These are phyloP conservation scores for Microctonus aethiopoides DNA, from an alignment of 2,888 invertebrate genomes.

Conservation along the genomic window DNA sequence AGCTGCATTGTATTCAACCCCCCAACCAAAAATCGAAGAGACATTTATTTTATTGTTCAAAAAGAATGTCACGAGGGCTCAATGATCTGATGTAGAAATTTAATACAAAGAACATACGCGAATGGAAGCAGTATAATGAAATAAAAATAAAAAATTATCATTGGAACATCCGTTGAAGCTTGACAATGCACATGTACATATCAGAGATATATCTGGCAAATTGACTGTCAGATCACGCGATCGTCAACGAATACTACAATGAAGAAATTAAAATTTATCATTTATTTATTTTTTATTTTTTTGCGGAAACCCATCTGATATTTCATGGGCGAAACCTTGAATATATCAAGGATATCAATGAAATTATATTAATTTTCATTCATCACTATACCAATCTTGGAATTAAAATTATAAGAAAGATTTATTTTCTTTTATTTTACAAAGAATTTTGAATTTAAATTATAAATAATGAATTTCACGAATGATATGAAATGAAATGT, in stretches of 20 bases:
- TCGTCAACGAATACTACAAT: conserved; percentile 12
- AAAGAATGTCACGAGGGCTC: neutral
- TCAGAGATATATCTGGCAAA: conserved; percentile 7
- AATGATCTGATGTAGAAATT: neutral
- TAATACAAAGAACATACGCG: neutral
- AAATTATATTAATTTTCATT: neutral
- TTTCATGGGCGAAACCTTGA: conserved; percentile 5
- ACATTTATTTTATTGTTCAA: neutral
- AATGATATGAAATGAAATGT: neutral
- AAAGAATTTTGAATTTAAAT: neutral
- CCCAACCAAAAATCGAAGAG: neutral
- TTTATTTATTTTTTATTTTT: neutral
- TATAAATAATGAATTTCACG: neutral
- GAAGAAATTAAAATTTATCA: conserved; percentile 16
- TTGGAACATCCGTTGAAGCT: conserved; percentile 1
- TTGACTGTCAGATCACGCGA: conserved; percentile 31
- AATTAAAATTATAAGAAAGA: neutral
- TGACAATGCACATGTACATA: neutral
- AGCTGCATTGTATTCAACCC: neutral
- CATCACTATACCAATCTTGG: neutral
- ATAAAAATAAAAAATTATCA: neutral
- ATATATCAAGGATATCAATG: conserved; percentile 5
- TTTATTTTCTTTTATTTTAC: neutral
- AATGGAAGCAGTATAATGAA: neutral
- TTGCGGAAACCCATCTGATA: conserved; percentile 8